Base-by-base conservation (phyloP, 2,797 vertebrate species). In the Lepilemur septentrionalis region DNA sequence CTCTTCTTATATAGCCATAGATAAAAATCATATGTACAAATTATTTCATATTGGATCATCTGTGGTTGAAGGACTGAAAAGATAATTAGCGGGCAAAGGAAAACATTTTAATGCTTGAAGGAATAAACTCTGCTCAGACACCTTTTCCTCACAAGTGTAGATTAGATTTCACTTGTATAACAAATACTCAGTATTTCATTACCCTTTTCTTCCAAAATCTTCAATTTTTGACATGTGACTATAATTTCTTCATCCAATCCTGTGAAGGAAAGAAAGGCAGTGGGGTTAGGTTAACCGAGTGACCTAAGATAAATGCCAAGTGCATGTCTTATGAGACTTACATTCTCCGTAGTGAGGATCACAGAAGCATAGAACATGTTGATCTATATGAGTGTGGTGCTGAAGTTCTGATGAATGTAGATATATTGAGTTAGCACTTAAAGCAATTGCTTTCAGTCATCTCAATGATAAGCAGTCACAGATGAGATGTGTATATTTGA, bases 371-470 rank as follows among this genome's bases (percentile, higher is more conserved):
- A 5, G 59, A 69, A 14, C 12, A 50, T 63, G 48, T 75, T 93
- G 79, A 97, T 80, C 91, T 96, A 94, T 67, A 48, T 18, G 72
- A 86, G 12, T 35, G 35, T 81, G 86, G 59, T 50, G 89, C 75
- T 0, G 0, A 94, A 59, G 63, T 89, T 93, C 93, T 87, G 52
- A 93, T 10, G 52, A 72, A 93, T 87, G 61, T 69, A 95, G 76
- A 95, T 93, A 85, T 90, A 96, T 90, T 89, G 83, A 92, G 50
- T 63, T 23, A 88, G 86, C 80, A 96, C 94, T 97, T 94, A 96
- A 70, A 92, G 86, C 67, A 92, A 97, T 97, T 97, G 86, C 93
- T 88, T 95, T 93, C 67, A 93, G 94, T 95, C 94, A 79, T 73
- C 46, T 89, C 59, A 41, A 3, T 86, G 85, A 92, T 87, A 94